Conservation (phyloP, 92 coral and sea anemone genomes). For the Phenganax stokvisi region DNA sequence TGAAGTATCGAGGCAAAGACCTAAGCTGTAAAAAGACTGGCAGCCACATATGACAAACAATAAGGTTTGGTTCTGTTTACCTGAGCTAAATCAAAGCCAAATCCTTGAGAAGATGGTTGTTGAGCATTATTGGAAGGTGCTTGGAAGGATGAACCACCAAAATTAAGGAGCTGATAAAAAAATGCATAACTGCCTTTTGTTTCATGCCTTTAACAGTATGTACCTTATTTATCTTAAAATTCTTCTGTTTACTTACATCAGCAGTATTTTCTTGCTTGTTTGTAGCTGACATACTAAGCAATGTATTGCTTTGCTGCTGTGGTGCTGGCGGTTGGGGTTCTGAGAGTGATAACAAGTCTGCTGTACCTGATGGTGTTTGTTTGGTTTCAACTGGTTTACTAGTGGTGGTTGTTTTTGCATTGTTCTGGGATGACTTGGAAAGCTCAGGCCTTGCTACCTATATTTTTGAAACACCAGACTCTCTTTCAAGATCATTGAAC, state of each 20-base stretch:
- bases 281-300: slow-evolving; percentile 15
- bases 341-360: slow-evolving; percentile 59
- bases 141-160: slow-evolving; percentile 31
- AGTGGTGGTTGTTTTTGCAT: slow-evolving; percentile 36
- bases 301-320: slow-evolving; percentile 31
- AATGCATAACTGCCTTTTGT: neutral
- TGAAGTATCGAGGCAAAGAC: too few species aligned
- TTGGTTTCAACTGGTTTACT: slow-evolving; percentile 34
- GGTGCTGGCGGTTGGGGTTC: slow-evolving; percentile 33
- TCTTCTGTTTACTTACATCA: slow-evolving; percentile 24
- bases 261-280: slow-evolving; percentile 20
- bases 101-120: neutral
- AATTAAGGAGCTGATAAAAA: slow-evolving; percentile 23
- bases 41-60: too few species aligned
- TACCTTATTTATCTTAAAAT: neutral
- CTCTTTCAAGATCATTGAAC: neutral
- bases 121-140: neutral
- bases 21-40: too few species aligned
- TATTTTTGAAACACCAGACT: neutral
- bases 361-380: slow-evolving; percentile 48
- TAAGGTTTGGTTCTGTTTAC: neutral
- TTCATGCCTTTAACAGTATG: neutral
- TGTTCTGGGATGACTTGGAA: slow-evolving; percentile 44
- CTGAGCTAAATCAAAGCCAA: slow-evolving; percentile 31
- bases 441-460: slow-evolving; percentile 26